phyloP scores from a whole-genome alignment of 2,888 invertebrate species.

The Eubasilissa splendida region DNA sequence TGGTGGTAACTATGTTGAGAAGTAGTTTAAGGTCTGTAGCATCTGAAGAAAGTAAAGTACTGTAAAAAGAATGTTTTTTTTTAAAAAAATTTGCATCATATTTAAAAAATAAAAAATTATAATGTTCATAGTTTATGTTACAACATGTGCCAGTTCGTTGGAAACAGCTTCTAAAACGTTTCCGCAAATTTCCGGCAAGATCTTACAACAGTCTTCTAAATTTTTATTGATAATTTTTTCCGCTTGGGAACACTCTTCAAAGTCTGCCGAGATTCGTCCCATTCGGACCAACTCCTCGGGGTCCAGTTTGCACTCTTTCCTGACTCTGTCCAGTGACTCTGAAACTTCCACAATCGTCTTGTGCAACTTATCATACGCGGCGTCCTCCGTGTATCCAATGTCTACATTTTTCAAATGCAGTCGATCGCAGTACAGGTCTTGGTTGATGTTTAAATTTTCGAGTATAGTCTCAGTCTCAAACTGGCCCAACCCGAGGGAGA shows the following conservation, averaged over 20 bases:
- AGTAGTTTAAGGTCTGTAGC: no score
- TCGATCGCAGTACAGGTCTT: constrained; percentile 64
- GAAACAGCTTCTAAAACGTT: constrained; percentile 59
- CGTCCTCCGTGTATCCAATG: constrained; percentile 64
- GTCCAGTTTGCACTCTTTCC: constrained; percentile 66
- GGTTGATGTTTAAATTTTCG: constrained; percentile 61
- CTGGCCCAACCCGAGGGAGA: constrained; percentile 63
- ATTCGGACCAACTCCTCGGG: constrained; percentile 64
- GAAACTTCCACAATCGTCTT: constrained; percentile 68
- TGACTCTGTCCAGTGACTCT: constrained; percentile 66
- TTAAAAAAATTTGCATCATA: not conserved
- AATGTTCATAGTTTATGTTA: not conserved
- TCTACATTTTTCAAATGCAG: constrained; percentile 66
- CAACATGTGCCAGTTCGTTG: constrained; percentile 5
- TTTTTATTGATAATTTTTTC: constrained; percentile 64
- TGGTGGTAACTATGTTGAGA: no score
- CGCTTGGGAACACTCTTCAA: constrained; percentile 63
- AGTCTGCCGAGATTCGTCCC: constrained; percentile 61
- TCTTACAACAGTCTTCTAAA: constrained; percentile 64
- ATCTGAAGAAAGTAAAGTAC: no score
- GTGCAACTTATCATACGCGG: constrained; percentile 66
- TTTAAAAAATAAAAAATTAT: no score
- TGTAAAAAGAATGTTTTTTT: no score
- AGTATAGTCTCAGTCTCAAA: constrained; percentile 62
- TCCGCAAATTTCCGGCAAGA: constrained; percentile 66